These are phyloP conservation scores for Camponotus pennsylvanicus DNA, from an alignment of 1,140 invertebrate genomes.

Conservation along the genomic window DNA sequence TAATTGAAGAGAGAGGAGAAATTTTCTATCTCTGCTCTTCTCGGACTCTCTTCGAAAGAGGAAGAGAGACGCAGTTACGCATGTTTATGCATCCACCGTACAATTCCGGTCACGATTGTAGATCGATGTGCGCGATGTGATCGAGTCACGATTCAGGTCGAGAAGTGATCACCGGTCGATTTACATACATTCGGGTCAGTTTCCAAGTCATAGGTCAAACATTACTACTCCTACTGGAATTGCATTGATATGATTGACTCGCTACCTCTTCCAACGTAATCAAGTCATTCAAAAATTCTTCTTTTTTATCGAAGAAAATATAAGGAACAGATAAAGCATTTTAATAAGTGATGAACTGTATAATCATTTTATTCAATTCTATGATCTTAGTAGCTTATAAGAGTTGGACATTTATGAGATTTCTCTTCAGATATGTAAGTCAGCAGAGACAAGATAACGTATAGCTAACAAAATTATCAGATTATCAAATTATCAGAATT, in stretches of 20 bases:
- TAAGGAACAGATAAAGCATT: not conserved
- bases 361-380: not conserved
- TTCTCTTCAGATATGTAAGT: too few species aligned
- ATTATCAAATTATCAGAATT: too few species aligned
- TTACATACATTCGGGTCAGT: slow-evolving; percentile 39
- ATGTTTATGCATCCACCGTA: slow-evolving; percentile 20
- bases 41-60: too few species aligned
- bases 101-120: slow-evolving; percentile 65
- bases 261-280: not conserved
- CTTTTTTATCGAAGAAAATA: not conserved
- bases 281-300: not conserved
- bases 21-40: slow-evolving; percentile 16
- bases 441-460: too few species aligned
- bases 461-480: too few species aligned
- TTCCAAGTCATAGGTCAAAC: slow-evolving; percentile 39
- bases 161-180: slow-evolving; percentile 45
- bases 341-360: not conserved
- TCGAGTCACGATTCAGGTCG: slow-evolving; percentile 80
- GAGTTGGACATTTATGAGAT: too few species aligned
- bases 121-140: slow-evolving; percentile 54
- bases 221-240: not conserved
- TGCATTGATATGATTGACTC: not conserved
- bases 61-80: slow-evolving; percentile 26
- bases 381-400: too few species aligned
- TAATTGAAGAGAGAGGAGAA: slow-evolving; percentile 54